A percentile compares a stretch with the other conserved stretches of the same genome.
phyloP scores from a whole-genome alignment of 1,140 invertebrate species.

The Chironomus striatipennis region DNA sequence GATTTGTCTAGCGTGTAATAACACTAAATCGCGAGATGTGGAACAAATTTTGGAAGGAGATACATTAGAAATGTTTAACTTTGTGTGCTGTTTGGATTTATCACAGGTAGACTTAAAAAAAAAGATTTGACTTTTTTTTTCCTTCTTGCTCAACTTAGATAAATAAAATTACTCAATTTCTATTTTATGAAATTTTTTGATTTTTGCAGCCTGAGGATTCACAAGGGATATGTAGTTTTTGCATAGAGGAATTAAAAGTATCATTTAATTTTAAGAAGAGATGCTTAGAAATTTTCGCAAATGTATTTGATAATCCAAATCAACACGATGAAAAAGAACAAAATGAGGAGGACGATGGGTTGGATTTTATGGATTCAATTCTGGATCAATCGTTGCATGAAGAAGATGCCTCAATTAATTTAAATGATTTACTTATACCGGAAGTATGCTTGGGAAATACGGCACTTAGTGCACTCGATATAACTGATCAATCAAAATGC shows the following conservation, averaged over 20 bases:
- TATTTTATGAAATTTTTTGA: neutral
- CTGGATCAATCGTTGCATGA: neutral
- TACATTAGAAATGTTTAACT: neutral
- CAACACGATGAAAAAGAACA: neutral
- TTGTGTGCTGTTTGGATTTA: conserved; percentile 15
- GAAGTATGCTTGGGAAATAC: neutral
- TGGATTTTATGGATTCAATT: neutral
- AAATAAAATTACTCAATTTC: neutral
- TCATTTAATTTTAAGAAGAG: conserved; percentile 18
- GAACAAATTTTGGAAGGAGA: neutral
- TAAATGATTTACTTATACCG: neutral
- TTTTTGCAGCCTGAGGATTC: neutral
- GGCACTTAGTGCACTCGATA: neutral
- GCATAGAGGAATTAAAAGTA: conserved; percentile 4
- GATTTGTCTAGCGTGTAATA: neutral
- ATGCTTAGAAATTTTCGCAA: conserved; percentile 6
- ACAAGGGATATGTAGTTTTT: neutral
- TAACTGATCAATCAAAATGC: neutral
- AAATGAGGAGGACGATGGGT: neutral
- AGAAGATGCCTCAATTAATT: neutral
- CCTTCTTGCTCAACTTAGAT: neutral
- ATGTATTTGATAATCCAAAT: neutral
- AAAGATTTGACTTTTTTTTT: neutral
- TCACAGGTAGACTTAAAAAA: conserved; percentile 12
- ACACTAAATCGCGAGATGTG: neutral